phyloP scores from a whole-genome alignment of 2,888 invertebrate species.

The Drosophila aldrichi region DNA sequence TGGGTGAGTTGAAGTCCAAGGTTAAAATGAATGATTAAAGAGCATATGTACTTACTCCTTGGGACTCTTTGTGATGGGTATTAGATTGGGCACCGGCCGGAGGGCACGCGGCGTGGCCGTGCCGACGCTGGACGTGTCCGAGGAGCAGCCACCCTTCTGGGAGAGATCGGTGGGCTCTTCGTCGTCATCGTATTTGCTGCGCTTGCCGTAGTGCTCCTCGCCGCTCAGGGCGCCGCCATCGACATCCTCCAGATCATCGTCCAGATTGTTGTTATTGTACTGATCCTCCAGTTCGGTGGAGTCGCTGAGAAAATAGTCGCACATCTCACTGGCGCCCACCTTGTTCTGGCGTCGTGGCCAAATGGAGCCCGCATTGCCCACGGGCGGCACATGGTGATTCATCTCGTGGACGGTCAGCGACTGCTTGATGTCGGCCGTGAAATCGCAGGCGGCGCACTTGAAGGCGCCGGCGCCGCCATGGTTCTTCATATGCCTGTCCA shows the following conservation, averaged over 20 bases:
- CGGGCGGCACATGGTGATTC: slow-evolving; percentile 94
- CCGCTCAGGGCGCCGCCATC: slow-evolving; percentile 61
- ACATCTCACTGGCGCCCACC: slow-evolving; percentile 89
- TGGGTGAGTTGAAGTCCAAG: too few relatives aligned
- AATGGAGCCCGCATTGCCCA: slow-evolving; percentile 88
- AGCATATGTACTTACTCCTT: slow-evolving; percentile 65
- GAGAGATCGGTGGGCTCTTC: slow-evolving; percentile 85
- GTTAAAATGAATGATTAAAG: too few relatives aligned
- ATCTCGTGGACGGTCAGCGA: slow-evolving; percentile 96
- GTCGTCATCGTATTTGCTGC: slow-evolving; percentile 82
- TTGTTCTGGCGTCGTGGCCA: slow-evolving; percentile 89
- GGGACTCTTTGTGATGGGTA: slow-evolving; percentile 87
- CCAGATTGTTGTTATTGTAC: slow-evolving; percentile 83
- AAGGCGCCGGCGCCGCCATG: slow-evolving; percentile 94
- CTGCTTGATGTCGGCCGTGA: slow-evolving; percentile 96
- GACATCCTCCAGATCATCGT: slow-evolving; percentile 81
- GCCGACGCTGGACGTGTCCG: slow-evolving; percentile 82
- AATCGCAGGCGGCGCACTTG: slow-evolving; percentile 94
- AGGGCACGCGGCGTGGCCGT: slow-evolving; percentile 81
- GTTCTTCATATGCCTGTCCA: slow-evolving; percentile 96
- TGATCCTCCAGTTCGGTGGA: slow-evolving; percentile 83
- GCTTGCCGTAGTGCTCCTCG: slow-evolving; percentile 76
- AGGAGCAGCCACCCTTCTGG: slow-evolving; percentile 84
- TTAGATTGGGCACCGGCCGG: slow-evolving; percentile 91
- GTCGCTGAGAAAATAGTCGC: slow-evolving; percentile 84